These are phyloP conservation scores for Cephalopachus bancanus DNA, from an alignment of 2,797 vertebrate genomes.

Conservation along the genomic window DNA sequence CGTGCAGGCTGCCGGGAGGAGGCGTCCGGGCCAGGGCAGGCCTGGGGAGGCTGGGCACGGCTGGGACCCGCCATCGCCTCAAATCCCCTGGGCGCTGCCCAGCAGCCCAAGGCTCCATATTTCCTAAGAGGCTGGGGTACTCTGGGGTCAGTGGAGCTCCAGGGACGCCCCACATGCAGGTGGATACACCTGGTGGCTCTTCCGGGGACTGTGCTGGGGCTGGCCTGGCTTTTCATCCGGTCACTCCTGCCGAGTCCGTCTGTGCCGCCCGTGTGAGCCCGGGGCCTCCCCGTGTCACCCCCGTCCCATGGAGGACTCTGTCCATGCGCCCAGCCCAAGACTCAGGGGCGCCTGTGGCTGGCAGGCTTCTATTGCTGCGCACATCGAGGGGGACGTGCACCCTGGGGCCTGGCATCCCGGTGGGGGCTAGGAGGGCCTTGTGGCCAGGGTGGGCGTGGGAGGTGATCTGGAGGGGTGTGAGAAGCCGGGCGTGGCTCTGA, in stretches of 20 bases:
- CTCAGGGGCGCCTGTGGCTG: background rate
- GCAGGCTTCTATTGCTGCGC: background rate
- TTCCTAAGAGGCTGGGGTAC: accelerated
- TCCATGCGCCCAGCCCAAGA: background rate
- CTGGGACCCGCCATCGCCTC: accelerated
- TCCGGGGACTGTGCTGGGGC: accelerated
- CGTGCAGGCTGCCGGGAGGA: accelerated
- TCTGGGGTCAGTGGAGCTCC: background rate
- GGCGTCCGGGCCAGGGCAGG: background rate
- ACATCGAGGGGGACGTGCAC: background rate
- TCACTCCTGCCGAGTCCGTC: too few species aligned
- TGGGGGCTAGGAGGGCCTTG: background rate
- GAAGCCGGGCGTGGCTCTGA: background rate
- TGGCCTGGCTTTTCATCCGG: accelerated
- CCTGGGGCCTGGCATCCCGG: background rate
- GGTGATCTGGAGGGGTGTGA: background rate
- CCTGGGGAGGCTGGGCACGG: accelerated
- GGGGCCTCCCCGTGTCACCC: background rate
- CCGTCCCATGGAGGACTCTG: background rate
- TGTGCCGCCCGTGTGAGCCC: too few species aligned
- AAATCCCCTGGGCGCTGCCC: accelerated
- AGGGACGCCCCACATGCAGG: accelerated
- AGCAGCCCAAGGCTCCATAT: accelerated
- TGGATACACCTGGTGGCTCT: background rate
- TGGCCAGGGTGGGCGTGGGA: background rate